phyloP scores from a whole-genome alignment of 2,888 invertebrate genomes.

The Girardia tigrina region DNA sequence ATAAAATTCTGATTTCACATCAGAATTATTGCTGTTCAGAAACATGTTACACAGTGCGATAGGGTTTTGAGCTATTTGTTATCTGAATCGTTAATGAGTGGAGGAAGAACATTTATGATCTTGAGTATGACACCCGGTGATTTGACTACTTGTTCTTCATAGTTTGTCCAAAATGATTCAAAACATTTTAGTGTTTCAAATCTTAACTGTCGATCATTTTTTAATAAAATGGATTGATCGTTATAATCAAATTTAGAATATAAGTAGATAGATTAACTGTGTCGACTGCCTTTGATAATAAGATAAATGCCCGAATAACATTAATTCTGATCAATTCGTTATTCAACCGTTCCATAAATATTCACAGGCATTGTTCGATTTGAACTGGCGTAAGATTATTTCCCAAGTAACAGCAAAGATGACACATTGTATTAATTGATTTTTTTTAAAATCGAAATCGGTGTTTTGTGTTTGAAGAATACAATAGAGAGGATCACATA shows the following conservation, averaged over 20 bases:
- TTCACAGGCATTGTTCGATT: background rate
- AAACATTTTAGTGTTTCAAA: conserved; percentile 39
- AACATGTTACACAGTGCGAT: conserved; percentile 8
- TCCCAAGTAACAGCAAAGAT: background rate
- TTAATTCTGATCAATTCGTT: conserved; percentile 19
- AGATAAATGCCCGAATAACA: conserved; percentile 20
- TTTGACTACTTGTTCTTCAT: conserved; percentile 14
- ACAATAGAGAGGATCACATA: background rate
- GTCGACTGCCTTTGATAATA: background rate
- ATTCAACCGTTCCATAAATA: conserved; percentile 6
- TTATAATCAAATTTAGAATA: too few relatives aligned
- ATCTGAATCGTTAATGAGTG: conserved; percentile 78
- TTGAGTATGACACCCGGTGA: conserved; percentile 57
- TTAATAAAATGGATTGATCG: too few relatives aligned
- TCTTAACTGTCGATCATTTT: conserved; percentile 28
- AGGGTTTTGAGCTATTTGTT: conserved; percentile 75
- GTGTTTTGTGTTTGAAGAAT: conserved; percentile 10
- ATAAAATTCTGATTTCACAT: conserved; percentile 38
- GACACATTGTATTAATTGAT: conserved; percentile 11
- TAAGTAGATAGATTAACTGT: background rate
- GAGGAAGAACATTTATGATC: conserved; percentile 70
- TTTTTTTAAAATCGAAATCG: conserved; percentile 19
- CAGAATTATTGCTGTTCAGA: conserved; percentile 43
- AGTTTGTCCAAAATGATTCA: conserved; percentile 32
- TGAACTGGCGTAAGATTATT: background rate